Evolutionary conservation across 2,113 vertebrate species (phyloP), one percentile per base, ranked within the genome.

Genomic region (Siniperca chuatsi): DNA sequence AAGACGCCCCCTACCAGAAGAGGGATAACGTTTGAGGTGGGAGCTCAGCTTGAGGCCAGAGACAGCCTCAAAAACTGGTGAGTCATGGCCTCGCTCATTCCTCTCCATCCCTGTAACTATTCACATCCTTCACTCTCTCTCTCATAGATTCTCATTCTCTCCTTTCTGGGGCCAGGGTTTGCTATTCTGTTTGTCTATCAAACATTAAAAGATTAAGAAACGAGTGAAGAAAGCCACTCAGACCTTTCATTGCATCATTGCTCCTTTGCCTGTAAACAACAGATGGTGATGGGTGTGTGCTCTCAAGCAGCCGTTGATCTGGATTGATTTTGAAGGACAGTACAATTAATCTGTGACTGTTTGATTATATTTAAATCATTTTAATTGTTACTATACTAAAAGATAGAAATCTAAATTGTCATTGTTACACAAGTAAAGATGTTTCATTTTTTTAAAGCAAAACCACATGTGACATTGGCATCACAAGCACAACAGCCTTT

Each of bases 11-110:
- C 98, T 95, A 98, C 97, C 97, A 97, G 98, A 97, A 96, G 98
- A 97, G 98, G 98, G 93, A 99, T 99, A 94, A 96, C 95, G 93
- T 99, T 99, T 97, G 97, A 99, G 96, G 97, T 99, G 96, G 98
- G 98, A 96, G 97, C 98, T 94, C 97, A 98, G 95, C 97, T 99
- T 91, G 98, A 99, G 97, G 98, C 98, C 92, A 97, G 98, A 95
- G 98, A 99, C 95, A 97, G 96, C 95, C 97, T 98, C 96, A 98
- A 98, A 96, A 99, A 99, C 97, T 99, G 98, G 98, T 98, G 97
- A 96, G 95, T 95, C 93, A 92, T 90, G 87, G 89, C 91, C 91
- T 89, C 61, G 1, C 83, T 92, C 83, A 90, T 90, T 87, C 73
- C 79, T 83, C 85, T 62, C 55, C 87, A 77, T 85, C 74, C 76